Conservation (phyloP, 2,113 vertebrate genomes). For the Pygoscelis adeliae region DNA sequence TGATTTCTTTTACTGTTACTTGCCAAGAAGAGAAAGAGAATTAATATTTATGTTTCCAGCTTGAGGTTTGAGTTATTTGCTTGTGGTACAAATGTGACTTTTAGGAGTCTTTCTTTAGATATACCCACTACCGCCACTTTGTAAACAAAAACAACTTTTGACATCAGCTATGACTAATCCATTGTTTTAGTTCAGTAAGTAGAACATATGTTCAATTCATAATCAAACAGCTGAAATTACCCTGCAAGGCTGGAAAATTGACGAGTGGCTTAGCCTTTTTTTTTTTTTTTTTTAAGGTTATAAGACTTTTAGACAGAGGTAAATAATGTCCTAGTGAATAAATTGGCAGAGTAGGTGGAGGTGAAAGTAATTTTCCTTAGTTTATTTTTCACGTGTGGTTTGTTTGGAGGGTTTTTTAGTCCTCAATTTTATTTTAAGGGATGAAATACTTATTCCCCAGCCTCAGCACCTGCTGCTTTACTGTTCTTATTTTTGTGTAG, state of each 20-base stretch:
- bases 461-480: neutral
- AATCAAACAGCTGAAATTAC: constrained; percentile 61
- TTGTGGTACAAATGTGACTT: constrained; percentile 51
- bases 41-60: constrained; percentile 39
- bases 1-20: neutral
- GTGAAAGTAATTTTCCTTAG: constrained; percentile 5
- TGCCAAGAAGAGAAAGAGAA: neutral
- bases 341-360: neutral
- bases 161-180: constrained; percentile 70
- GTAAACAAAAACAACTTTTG: constrained; percentile 71
- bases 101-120: constrained; percentile 56
- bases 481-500: neutral
- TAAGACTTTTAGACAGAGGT: neutral
- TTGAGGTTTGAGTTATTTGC: constrained; percentile 24
- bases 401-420: neutral
- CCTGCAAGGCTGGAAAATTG: constrained; percentile 37
- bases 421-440: constrained; percentile 27
- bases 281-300: neutral
- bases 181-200: constrained; percentile 62
- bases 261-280: neutral
- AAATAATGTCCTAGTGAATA: constrained; percentile 16
- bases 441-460: neutral
- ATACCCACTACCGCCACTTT: neutral
- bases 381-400: constrained; percentile 35
- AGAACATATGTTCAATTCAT: constrained; percentile 64